Evolutionary conservation across 2,113 vertebrate species (phyloP), one percentile per base, ranked within the genome.

Genomic region (Hippocampus comes): DNA sequence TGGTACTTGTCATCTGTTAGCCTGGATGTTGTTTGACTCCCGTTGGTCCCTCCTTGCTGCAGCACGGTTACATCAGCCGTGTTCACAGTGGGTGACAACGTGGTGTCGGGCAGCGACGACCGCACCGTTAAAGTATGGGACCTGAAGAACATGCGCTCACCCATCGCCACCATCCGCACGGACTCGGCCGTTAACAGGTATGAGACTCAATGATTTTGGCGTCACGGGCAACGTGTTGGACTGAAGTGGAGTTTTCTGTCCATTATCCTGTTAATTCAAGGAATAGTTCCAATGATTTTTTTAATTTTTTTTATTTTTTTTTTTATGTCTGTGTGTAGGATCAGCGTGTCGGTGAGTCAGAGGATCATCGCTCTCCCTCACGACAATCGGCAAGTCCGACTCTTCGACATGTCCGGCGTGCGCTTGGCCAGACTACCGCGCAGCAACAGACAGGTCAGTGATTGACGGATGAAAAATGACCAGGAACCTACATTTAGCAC

Each of bases 71-170:
- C 97, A 17, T 98, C 97, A 1, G 97, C 97, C 0, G 96, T 99
- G 65, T 99, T 99, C 91, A 98, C 97, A 3, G 95, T 96, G 81
- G 96, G 96, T 30, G 97, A 99, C 81, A 99, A 99, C 11, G 97
- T 99, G 68, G 97, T 99, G 71, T 99, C 97, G 0, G 97, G 97
- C 51, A 99, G 97, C 7, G 97, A 99, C 63, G 97, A 99, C 78
- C 95, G 97, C 61, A 99, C 97, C 6, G 97, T 99, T 30, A 99
- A 99, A 91, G 97, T 99, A 42, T 99, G 97, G 97, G 97, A 99
- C 88, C 88, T 99, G 85, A 99, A 98, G 89, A 99, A 99, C 87
- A 99, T 99, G 97, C 91, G 97, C 75, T 98, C 96, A 14, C 97
- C 97, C 66, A 99, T 99, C 84, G 97, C 97, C n/a, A 99, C 97